Base-by-base conservation (phyloP, 2,888 invertebrate species). In the Chymomyza fuscimana region DNA sequence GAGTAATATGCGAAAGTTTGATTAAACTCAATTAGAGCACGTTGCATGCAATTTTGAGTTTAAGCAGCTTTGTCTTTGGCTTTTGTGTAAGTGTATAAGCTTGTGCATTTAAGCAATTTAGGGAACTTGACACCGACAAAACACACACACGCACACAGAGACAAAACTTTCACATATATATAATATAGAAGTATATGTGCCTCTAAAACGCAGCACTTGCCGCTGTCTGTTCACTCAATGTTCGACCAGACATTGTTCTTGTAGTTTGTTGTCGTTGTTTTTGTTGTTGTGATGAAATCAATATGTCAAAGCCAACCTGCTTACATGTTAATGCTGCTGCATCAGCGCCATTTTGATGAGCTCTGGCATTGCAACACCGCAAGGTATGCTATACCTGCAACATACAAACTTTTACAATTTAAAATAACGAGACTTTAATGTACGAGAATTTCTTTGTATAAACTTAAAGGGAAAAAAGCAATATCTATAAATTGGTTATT, bases 1-100 rank as follows among this genome's bases (percentile, higher is more conserved):
- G 86, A 82, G 66, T 76, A 78, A 86, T 83, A 60, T 73, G 81
- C 76, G 77, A 62, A 83, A 83, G 78, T 83, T 81, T 74, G 75
- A 78, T 72, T 77, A 70, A 73, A 81, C 81, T 81, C 80, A 83
- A 86, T 83, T 83, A 81, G 73, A 69, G 64, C 73, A 7, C 32
- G 32, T 9, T 32, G 65, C 65, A 69, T 58, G 58, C 25, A 58
- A 58, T 58, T 58, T 58, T 46, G 40, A 15, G 40, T 46, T 36
- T 46, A 46, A 46, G 25, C 58, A 19, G 58, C 25, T 19, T 19
- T 25, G 22, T 19, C 19, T 58, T 15, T 46, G 52, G 54, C 71
- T 54, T 70, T 74, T 81, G 74, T 76, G 73, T 69, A 73, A 77
- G 61, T 22, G 69, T 73, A 77, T 78, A 86, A 70, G 75, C 72